These are phyloP conservation scores for Drosophila littoralis DNA, from an alignment of 1,140 invertebrate species.

Conservation along the genomic window DNA sequence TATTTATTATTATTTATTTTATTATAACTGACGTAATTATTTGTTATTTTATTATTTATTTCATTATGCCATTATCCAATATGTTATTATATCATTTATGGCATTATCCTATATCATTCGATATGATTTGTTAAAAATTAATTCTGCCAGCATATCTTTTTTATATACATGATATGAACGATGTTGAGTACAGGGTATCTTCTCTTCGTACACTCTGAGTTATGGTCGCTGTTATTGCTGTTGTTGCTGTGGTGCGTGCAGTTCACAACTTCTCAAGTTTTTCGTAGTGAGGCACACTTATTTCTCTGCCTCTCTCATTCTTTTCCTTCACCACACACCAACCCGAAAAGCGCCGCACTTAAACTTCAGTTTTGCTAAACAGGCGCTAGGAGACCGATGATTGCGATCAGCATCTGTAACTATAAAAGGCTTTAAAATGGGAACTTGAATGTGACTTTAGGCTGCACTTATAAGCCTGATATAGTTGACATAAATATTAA, in stretches of 20 bases:
- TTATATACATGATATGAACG: too few relatives aligned
- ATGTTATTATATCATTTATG: too few relatives aligned
- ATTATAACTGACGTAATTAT: too few relatives aligned
- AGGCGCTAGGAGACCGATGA: slow-evolving; percentile 1
- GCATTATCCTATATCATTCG: too few relatives aligned
- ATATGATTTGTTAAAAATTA: too few relatives aligned
- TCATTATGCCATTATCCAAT: too few relatives aligned
- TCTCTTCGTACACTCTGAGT: not conserved
- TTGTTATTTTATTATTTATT: too few relatives aligned
- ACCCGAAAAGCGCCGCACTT: slow-evolving; percentile 6
- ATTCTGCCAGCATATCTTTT: too few relatives aligned
- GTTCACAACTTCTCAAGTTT: slow-evolving; percentile 54
- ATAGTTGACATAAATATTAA: too few relatives aligned
- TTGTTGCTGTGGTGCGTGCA: slow-evolving; percentile 61
- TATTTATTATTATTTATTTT: too few relatives aligned
- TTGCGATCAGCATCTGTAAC: slow-evolving; percentile 2
- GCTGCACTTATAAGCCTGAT: too few relatives aligned
- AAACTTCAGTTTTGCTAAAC: slow-evolving; percentile 11
- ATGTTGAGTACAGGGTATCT: not conserved
- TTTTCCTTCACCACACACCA: slow-evolving; percentile 1
- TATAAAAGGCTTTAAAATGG: not conserved
- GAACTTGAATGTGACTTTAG: not conserved
- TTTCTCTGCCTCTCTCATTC: not conserved
- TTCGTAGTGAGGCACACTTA: not conserved
- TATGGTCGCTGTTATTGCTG: slow-evolving; percentile 22